Evolutionary conservation across 2,113 vertebrate genomes (phyloP).

Genomic region (Pluvialis apricaria): DNA sequence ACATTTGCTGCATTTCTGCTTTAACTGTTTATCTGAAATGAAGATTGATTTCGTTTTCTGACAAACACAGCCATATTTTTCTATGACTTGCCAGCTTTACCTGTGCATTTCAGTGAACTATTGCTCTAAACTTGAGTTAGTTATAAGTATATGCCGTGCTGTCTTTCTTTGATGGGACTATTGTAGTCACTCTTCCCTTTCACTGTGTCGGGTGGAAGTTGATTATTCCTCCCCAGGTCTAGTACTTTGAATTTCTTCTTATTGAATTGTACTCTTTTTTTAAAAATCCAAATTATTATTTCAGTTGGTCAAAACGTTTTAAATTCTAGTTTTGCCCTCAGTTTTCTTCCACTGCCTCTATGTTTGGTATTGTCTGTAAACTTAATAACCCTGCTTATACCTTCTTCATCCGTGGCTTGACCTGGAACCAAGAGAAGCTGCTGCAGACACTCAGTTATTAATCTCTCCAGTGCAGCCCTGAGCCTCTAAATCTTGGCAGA

Average conservation of each 20-base stretch:
- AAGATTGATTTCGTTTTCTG: not conserved
- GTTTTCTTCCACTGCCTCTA: not conserved
- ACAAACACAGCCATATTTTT: not conserved
- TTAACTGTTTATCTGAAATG: not conserved
- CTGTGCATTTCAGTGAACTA: not conserved
- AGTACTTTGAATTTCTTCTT: not conserved
- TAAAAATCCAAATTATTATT: not conserved
- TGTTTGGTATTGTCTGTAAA: not conserved
- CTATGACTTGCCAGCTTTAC: not conserved
- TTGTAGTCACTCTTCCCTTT: not conserved
- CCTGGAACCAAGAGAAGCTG: not conserved
- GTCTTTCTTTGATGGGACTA: not conserved
- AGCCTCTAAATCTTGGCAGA: not conserved
- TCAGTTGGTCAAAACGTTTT: not conserved
- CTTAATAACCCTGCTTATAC: not conserved
- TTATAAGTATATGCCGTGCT: accelerated
- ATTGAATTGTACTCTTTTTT: not conserved
- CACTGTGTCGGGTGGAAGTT: accelerated
- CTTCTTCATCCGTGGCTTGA: not conserved
- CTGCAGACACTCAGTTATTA: not conserved
- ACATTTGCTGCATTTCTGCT: not conserved
- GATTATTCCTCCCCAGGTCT: not conserved
- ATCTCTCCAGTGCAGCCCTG: not conserved
- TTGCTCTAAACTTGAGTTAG: not conserved
- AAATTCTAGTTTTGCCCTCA: not conserved